Evolutionary conservation across 2,797 vertebrate genomes (phyloP).

Genomic region (Erethizon dorsatum): DNA sequence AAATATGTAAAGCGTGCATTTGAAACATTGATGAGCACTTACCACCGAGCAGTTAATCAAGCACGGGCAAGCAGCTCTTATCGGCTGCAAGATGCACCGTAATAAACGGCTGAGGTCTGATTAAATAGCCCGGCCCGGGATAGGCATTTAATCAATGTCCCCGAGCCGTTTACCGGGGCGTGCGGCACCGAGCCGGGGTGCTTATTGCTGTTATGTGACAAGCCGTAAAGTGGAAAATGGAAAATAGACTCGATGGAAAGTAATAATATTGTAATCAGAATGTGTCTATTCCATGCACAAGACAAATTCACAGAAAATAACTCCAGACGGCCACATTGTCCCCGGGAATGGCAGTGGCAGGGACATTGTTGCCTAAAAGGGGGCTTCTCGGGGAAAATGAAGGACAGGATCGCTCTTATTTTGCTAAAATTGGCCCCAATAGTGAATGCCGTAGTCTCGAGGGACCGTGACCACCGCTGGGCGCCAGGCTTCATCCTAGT

Average conservation of each 20-base stretch:
- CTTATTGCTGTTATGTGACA: background rate
- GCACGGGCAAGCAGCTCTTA: constrained; percentile 22
- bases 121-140: background rate
- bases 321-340: background rate
- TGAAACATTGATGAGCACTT: background rate
- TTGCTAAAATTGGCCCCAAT: fast-evolving
- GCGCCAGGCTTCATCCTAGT: too few relatives aligned
- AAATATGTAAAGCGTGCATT: constrained; percentile 26
- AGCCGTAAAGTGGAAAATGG: constrained; percentile 34
- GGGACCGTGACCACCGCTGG: background rate
- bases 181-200: fast-evolving
- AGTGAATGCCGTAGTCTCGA: fast-evolving
- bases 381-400: fast-evolving
- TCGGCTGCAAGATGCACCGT: background rate
- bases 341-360: fast-evolving
- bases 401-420: fast-evolving
- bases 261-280: constrained; percentile 49
- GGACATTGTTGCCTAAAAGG: fast-evolving
- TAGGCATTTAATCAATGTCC: constrained; percentile 24
- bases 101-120: constrained; percentile 32
- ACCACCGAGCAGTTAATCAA: background rate
- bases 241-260: background rate
- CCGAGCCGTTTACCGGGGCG: background rate
- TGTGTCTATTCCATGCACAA: background rate
- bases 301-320: background rate